Conservation (phyloP, 2,113 vertebrate species). For the Bubalus kerabau region DNA sequence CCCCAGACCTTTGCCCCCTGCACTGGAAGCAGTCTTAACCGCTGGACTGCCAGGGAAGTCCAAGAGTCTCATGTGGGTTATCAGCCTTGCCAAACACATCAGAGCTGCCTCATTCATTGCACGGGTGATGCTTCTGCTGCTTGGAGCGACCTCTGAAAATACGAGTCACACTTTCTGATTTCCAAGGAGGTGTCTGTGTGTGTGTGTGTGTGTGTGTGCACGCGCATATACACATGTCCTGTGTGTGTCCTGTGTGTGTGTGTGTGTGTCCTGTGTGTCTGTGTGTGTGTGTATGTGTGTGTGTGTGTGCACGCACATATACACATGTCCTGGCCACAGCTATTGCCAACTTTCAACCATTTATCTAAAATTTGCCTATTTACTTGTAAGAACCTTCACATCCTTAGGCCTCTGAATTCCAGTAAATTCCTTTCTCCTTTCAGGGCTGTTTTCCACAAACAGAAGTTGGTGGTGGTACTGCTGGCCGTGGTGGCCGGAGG, state of each 20-base stretch:
- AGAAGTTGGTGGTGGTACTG: accelerated
- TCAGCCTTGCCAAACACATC: not conserved
- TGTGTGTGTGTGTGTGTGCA: not conserved
- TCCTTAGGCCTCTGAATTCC: not conserved
- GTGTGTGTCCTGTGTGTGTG: too few species aligned
- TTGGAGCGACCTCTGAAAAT: not conserved
- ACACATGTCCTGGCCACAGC: not conserved
- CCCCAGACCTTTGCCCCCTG: not conserved
- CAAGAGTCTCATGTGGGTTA: accelerated
- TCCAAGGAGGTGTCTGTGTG: not conserved
- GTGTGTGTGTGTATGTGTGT: not conserved
- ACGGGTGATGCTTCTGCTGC: too few species aligned
- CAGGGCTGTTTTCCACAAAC: not conserved
- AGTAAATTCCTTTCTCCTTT: not conserved
- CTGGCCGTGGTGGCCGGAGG: not conserved
- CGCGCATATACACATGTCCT: accelerated
- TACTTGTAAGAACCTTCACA: not conserved
- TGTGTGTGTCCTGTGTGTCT: too few species aligned
- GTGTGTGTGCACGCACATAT: accelerated
- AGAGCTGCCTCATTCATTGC: accelerated
- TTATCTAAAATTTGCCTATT: not conserved
- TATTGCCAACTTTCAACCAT: not conserved
- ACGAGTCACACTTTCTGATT: not conserved
- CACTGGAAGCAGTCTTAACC: not conserved
- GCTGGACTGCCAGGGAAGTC: not conserved